A percentile compares a stretch with the other conserved stretches of the same genome.
phyloP scores from a whole-genome alignment of 2,113 vertebrate species.

The Oreotrochilus melanogaster region DNA sequence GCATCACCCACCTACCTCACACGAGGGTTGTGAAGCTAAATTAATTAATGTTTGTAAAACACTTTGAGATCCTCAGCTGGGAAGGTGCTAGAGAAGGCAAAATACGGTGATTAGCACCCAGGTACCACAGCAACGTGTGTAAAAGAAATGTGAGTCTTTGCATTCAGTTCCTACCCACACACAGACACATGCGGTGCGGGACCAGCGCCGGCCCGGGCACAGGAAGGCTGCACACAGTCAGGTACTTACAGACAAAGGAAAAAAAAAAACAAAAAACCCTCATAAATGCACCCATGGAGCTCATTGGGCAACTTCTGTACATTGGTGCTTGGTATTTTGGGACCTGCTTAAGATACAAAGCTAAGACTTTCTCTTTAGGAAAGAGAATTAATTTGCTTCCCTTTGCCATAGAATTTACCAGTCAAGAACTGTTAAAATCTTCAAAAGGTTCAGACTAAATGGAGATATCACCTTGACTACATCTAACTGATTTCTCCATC shows the following conservation, averaged over 20 bases:
- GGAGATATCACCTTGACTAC: background rate
- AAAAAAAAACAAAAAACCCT: background rate
- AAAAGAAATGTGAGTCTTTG: conserved; percentile 6
- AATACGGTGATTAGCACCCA: conserved; percentile 71
- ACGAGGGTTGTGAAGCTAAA: conserved; percentile 69
- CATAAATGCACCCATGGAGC: conserved; percentile 27
- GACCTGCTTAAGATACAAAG: background rate
- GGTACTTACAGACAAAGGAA: conserved; percentile 44
- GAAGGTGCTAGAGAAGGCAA: conserved; percentile 75
- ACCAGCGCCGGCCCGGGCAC: background rate
- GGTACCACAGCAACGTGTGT: conserved; percentile 53
- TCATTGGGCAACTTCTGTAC: background rate
- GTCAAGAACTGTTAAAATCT: background rate
- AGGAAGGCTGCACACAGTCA: background rate
- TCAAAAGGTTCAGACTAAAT: background rate
- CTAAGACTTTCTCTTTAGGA: background rate
- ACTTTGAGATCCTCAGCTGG: conserved; percentile 71
- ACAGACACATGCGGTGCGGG: conserved; percentile 16
- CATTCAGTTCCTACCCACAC: conserved; percentile 23
- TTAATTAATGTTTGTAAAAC: conserved; percentile 75
- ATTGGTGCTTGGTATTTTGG: background rate
- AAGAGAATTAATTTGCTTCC: background rate
- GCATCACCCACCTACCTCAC: conserved; percentile 71
- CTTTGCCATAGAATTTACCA: background rate
- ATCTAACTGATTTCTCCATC: background rate